Evolutionary conservation across 2,888 invertebrate species (phyloP).

Genomic region (Kryphioiulus occultus): DNA sequence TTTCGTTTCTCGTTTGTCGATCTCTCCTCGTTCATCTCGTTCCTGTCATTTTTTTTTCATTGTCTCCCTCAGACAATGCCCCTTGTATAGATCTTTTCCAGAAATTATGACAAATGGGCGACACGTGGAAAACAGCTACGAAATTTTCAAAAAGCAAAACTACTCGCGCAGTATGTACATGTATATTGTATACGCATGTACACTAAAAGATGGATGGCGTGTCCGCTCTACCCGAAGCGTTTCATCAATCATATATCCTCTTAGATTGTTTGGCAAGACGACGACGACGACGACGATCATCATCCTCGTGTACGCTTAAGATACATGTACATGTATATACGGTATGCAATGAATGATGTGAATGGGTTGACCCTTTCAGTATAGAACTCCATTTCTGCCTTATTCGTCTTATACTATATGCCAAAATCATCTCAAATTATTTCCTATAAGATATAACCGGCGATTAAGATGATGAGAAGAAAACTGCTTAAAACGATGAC

Average conservation of each 20-base stretch:
- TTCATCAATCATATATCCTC: neutral
- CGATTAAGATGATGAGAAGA: too few relatives aligned
- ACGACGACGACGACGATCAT: neutral
- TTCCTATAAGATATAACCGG: too few relatives aligned
- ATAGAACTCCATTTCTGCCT: too few relatives aligned
- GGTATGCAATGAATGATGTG: too few relatives aligned
- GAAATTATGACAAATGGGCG: neutral
- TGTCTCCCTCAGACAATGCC: neutral
- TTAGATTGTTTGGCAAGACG: neutral
- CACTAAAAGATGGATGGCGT: neutral
- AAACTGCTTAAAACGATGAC: too few relatives aligned
- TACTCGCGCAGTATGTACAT: too few relatives aligned
- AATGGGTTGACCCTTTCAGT: too few relatives aligned
- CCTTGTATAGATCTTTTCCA: neutral
- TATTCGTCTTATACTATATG: too few relatives aligned
- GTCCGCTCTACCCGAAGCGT: neutral
- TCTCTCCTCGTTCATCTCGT: neutral
- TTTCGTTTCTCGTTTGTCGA: neutral
- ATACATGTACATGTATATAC: too few relatives aligned
- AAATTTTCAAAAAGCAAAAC: neutral
- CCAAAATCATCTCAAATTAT: too few relatives aligned
- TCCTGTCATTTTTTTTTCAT: neutral
- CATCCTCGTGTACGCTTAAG: too few relatives aligned
- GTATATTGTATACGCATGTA: too few relatives aligned
- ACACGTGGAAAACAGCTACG: neutral